These are phyloP conservation scores for Platyscapa corneri DNA, from an alignment of 1,140 invertebrate genomes.

Conservation along the genomic window DNA sequence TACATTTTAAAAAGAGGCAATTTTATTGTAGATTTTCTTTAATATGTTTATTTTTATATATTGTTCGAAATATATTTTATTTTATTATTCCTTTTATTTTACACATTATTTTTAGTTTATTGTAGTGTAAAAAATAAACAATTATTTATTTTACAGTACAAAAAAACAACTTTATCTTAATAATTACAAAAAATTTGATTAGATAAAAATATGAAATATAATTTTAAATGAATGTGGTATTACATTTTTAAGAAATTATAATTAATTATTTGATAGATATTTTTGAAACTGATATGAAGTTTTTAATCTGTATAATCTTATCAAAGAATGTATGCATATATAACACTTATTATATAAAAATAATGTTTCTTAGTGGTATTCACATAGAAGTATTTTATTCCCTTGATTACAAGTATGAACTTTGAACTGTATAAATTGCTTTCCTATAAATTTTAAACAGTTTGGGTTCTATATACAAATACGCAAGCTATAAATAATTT, in stretches of 20 bases:
- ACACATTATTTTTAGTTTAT: neutral
- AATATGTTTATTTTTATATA: neutral
- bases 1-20: no score
- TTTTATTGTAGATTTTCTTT: no score
- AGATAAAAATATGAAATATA: neutral
- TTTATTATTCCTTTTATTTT: neutral
- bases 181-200: neutral
- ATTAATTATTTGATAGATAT: neutral
- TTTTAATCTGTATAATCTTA: constrained; percentile 20
- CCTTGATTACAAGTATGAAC: neutral
- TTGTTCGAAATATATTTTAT: neutral
- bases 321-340: neutral
- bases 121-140: neutral
- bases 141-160: neutral
- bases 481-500: constrained; percentile 4
- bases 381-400: neutral
- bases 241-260: neutral
- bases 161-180: neutral
- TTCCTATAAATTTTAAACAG: neutral
- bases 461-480: neutral
- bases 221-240: neutral
- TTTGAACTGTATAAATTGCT: constrained; percentile 16
- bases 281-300: neutral
- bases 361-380: neutral
- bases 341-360: neutral